Conservation (phyloP, 2,113 vertebrate genomes). For the Oplegnathus fasciatus region DNA sequence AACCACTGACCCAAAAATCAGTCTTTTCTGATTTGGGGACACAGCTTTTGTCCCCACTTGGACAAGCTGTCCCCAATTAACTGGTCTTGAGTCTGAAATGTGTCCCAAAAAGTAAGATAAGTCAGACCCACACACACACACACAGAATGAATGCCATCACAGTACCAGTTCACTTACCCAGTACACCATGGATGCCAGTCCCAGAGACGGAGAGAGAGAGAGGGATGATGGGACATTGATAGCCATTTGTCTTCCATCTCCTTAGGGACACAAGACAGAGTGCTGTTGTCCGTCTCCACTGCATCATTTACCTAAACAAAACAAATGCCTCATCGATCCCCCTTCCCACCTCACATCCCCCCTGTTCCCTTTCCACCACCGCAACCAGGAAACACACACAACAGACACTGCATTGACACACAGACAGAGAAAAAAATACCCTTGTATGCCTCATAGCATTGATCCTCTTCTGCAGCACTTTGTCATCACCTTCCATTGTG, state of each 20-base stretch:
- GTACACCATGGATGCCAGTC: constrained; percentile 27
- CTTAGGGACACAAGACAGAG: constrained; percentile 76
- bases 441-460: constrained; percentile 53
- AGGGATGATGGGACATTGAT: constrained; percentile 67
- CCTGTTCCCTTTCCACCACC: constrained; percentile 25
- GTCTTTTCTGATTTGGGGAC: no score
- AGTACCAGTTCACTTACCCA: neutral
- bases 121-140: neutral
- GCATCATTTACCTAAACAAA: constrained; percentile 83
- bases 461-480: constrained; percentile 72
- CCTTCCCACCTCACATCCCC: constrained; percentile 18
- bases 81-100: no score
- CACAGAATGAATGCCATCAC: neutral
- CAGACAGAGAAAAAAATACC: constrained; percentile 36
- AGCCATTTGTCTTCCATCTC: constrained; percentile 78
- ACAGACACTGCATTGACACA: constrained; percentile 36
- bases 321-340: constrained; percentile 79
- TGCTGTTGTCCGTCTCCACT: constrained; percentile 71
- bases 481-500: constrained; percentile 72
- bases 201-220: constrained; percentile 31
- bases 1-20: no score
- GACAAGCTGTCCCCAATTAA: no score
- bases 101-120: no score
- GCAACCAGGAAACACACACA: constrained; percentile 27
- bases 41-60: no score